Percentiles rank a stretch among this genome's conserved stretches.
These are phyloP conservation scores for Caenorhabditis brenneri DNA, from an alignment of 1,140 invertebrate species.

Conservation along the genomic window DNA sequence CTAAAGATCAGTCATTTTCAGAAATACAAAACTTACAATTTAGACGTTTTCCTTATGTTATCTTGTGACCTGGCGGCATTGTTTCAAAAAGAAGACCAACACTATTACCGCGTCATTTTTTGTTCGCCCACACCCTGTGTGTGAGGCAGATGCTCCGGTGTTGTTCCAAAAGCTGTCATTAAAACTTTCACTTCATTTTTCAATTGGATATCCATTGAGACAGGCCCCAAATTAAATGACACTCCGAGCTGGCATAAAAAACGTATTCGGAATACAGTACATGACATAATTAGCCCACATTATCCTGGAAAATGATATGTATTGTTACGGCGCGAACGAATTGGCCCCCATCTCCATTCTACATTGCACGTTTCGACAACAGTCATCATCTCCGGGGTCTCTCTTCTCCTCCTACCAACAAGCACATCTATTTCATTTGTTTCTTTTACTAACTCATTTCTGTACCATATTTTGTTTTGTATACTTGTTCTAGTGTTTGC, in stretches of 20 bases:
- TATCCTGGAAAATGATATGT: conserved; percentile 34
- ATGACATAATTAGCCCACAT: conserved; percentile 36
- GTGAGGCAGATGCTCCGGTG: background rate
- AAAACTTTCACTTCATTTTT: background rate
- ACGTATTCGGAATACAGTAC: conserved; percentile 36
- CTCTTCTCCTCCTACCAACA: background rate
- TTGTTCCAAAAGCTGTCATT: background rate
- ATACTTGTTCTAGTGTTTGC: background rate
- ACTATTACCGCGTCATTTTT: background rate
- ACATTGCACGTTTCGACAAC: conserved; percentile 20
- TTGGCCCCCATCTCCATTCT: conserved; percentile 33
- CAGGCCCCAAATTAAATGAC: background rate
- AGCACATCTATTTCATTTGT: conserved; percentile 4
- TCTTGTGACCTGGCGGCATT: background rate
- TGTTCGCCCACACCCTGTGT: background rate
- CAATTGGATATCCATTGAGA: background rate
- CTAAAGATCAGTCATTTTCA: background rate
- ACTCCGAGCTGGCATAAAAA: conserved; percentile 16
- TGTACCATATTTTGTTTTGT: background rate
- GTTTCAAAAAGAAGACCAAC: background rate
- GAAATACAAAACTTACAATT: background rate
- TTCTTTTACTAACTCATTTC: background rate
- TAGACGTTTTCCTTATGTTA: background rate
- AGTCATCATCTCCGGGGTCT: conserved; percentile 31
- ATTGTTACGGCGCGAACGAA: conserved; percentile 27